Evolutionary conservation across 1,140 invertebrate species (phyloP), one percentile per base, ranked within the genome.

Genomic region (Choristoneura fumiferana): DNA sequence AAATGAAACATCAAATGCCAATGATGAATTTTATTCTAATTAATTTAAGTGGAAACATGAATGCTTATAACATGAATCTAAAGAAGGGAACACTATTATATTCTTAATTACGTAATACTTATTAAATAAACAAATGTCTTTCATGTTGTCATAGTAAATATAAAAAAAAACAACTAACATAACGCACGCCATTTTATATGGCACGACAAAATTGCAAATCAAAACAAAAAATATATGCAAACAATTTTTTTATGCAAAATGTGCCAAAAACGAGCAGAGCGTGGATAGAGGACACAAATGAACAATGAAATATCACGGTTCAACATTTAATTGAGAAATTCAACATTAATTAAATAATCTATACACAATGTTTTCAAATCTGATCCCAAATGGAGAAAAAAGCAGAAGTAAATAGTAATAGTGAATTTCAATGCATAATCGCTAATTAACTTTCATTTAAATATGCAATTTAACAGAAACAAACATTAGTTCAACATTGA

Each of bases 11-110:
- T 71, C 9, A 54, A 76, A 53, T 45, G 67, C 82, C 82, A 86
- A 88, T 84, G 81, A 88, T 88, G 84, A 87, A 77, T 81, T 88
- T 88, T 84, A 88, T 85, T 88, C 85, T 88, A 88, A 87, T 85
- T 84, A 88, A 77, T 84, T 78, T 86, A 85, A 77, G 81, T 88
- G 85, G 85, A 88, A 88, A 88, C 82, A 87, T 87, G 81, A 85
- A 86, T 84, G 76, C 77, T 86, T 83, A 86, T 81, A 85, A 84
- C 83, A 87, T 81, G 84, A 81, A 84, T 87, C 85, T 88, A 88
- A 84, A 87, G 85, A 88, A 88, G 85, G 80, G 85, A 84, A 87
- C 82, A 66, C 82, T 88, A 87, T 76, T 76, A 83, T 87, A 85
- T 71, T 76, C 85, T 87, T 88, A 88, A 80, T 79, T 84, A 88